These are phyloP conservation scores for Tipula unca DNA, from an alignment of 2,888 invertebrate genomes.

Conservation along the genomic window DNA sequence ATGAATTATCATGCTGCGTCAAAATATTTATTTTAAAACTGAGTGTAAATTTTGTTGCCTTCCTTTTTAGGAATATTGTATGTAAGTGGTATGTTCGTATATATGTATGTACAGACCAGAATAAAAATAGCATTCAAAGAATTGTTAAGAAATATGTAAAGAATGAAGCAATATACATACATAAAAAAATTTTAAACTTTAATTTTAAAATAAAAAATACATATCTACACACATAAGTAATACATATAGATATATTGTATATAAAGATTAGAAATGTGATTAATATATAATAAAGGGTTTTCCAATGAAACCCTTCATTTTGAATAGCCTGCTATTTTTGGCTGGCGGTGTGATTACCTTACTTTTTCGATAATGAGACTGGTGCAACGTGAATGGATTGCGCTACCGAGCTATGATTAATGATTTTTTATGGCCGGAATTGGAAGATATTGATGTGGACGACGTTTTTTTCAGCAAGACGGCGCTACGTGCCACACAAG, in stretches of 20 bases:
- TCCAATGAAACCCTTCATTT: too few species aligned
- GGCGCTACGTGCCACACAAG: slow-evolving; percentile 19
- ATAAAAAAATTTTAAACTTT: neutral
- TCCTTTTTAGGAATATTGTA: neutral
- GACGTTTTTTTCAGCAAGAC: slow-evolving; percentile 18
- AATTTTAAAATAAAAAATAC: neutral
- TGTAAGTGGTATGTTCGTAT: neutral
- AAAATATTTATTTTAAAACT: neutral
- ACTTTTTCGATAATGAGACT: too few species aligned
- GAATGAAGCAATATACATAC: neutral
- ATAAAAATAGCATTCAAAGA: neutral
- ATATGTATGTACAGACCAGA: neutral
- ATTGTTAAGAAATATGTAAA: neutral
- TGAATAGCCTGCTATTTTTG: too few species aligned
- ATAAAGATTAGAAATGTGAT: too few species aligned
- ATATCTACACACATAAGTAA: neutral
- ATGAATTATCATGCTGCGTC: neutral
- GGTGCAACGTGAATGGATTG: too few species aligned
- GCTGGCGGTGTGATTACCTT: too few species aligned
- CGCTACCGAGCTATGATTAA: too few species aligned
- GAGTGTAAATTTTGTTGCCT: neutral
- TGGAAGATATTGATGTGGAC: too few species aligned
- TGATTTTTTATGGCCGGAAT: too few species aligned
- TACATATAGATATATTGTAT: too few species aligned
- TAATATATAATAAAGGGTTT: too few species aligned